Base-by-base conservation (phyloP, 2,113 vertebrate genomes). In the Hiodon tergisus region DNA sequence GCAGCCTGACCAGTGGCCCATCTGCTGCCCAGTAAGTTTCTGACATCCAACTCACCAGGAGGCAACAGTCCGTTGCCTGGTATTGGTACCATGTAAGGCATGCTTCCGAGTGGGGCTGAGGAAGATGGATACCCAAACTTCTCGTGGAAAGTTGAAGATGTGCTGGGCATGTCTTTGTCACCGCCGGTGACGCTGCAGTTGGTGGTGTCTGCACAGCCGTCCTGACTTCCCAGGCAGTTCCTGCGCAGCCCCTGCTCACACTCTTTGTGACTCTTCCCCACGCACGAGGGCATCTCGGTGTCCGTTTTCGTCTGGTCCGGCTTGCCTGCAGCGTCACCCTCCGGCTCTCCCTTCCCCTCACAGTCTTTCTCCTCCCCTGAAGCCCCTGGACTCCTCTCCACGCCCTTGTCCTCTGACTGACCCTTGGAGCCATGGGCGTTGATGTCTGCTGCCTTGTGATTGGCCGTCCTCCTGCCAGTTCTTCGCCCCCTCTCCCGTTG, bases 401-500 rank as follows among this genome's bases (percentile, higher is more conserved):
- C 79, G 11, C 81, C 60, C 78, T 94, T 95, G 63, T 93, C 92
- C 13, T 95, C 94, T 0, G 57, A 77, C 58, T 89, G 94, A 78
- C 73, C 86, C 87, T 94, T 96, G 2, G 83, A 74, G 67, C 83
- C 87, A 0, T 80, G 80, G 8, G 78, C 60, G 0, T 86, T 83
- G 31, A 77, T 85, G 3, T 95, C 93, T 16, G 85, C 63, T n/a
- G 68, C 73, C 87, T 94, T 98, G 82, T 92, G 93, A 77, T 84
- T 88, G 0, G 89, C 80, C 0, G 92, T 77, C 62, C 93, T 90
- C 69, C 94, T 90, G 48, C 91, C 90, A 0, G 93, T 88, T 67
- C 91, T 87, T 1, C 91, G 93, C 0, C 89, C 92, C 77, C 92
- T 86, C 86, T 96, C 95, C 78, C 93, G 92, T 6, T 95, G 93